phyloP scores from a whole-genome alignment of 2,113 vertebrate genomes.

The Bubo scandiacus region DNA sequence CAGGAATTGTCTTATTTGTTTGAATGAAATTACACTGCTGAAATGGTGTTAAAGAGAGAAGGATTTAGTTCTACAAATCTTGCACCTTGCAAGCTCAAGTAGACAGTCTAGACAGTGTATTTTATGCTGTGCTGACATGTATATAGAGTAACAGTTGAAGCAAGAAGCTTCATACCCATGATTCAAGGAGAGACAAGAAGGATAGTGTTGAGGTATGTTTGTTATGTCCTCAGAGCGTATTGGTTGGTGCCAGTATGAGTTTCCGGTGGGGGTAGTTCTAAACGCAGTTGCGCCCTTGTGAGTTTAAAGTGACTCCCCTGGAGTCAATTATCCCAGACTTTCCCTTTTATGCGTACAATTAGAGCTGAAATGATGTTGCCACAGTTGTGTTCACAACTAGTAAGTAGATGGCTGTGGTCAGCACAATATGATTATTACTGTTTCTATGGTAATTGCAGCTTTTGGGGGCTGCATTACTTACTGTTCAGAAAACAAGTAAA shows the following conservation, averaged over 20 bases:
- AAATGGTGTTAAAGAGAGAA: background rate
- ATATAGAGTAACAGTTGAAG: background rate
- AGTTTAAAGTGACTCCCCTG: background rate
- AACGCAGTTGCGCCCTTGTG: background rate
- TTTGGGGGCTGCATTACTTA: background rate
- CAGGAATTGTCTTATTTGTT: background rate
- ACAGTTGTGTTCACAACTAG: background rate
- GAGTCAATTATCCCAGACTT: background rate
- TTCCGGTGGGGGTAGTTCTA: background rate
- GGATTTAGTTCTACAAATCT: background rate
- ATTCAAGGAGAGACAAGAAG: background rate
- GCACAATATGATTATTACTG: background rate
- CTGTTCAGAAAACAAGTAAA: background rate
- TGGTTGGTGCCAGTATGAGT: background rate
- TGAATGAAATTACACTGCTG: background rate
- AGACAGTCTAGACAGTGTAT: background rate
- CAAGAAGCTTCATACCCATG: background rate
- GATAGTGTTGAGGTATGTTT: background rate
- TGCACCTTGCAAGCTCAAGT: background rate
- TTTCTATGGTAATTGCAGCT: background rate
- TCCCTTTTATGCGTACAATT: background rate
- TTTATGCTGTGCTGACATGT: conserved; percentile 3
- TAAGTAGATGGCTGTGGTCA: background rate
- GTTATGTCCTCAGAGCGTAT: background rate
- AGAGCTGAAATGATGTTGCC: background rate